Evolutionary conservation across 2,113 vertebrate species (phyloP), one percentile per base, ranked within the genome.

Genomic region (Oophaga pumilio): DNA sequence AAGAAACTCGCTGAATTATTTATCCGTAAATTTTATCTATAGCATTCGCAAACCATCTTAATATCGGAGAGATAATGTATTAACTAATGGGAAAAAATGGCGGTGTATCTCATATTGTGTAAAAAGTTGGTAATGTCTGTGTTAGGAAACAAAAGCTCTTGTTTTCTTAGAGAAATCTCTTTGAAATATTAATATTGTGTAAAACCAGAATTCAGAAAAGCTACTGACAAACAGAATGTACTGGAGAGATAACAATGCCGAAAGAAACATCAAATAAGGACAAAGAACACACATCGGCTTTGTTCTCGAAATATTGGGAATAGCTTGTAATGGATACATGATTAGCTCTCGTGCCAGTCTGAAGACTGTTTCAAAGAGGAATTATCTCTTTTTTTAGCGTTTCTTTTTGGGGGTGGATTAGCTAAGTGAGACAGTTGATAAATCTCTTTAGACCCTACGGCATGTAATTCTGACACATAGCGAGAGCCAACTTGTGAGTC

Each of bases 281-380:
- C 60, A 82, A 82, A 49, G 57, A 82, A 64, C 60, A 20, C 78
- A 82, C 22, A 82, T 50, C 52, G 60, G 33, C 60, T 82, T 82
- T 82, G 60, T 82, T 82, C 60, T 50, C 52, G 60, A 66, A 62
- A 64, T 64, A 82, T 49, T 82, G 59, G 79, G 79, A 82, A 82
- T 82, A 82, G 60, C 43, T 43, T 24, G 60, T 68, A 82, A 82
- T 82, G 79, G 79, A 82, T 33, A 43, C 57, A 64, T 82, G 79
- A 82, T 82, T 64, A 82, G 64, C 79, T 82, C 17, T 82, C 9
- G 49, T 17, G 43, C 50, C 80, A 50, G 60, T 52, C 18, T 50
- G 60, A 82, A 68, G 80, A 43, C 33, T 17, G n/a, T 33, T 60
- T 50, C 80, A 62, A 49, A 66, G 22, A 82, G 49, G 33, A 82